These are phyloP conservation scores for Prunella strophiata DNA, from an alignment of 2,797 vertebrate genomes.

Conservation along the genomic window DNA sequence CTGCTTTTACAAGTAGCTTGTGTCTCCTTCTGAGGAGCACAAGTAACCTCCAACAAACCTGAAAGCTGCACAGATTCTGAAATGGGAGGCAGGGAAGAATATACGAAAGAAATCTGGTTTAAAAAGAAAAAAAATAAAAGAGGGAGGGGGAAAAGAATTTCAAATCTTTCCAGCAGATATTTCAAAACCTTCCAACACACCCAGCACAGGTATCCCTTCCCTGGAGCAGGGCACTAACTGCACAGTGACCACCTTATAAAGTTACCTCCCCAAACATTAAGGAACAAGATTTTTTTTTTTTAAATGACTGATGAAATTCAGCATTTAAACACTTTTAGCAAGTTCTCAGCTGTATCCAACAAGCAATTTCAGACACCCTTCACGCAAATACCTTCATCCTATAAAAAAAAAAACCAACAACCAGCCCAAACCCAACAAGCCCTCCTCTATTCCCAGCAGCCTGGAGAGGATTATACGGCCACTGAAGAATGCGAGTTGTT, in stretches of 20 bases:
- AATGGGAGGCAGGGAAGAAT: neutral
- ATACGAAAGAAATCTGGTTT: neutral
- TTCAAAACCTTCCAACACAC: neutral
- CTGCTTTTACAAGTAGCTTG: neutral
- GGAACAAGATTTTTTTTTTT: neutral
- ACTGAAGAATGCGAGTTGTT: neutral
- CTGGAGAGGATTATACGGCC: neutral
- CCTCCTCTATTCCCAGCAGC: neutral
- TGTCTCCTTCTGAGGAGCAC: neutral
- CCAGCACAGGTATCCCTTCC: neutral
- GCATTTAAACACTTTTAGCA: neutral
- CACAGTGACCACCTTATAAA: neutral
- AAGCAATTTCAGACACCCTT: neutral
- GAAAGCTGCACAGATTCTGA: neutral
- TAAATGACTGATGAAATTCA: neutral
- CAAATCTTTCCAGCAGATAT: neutral
- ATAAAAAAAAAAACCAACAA: neutral
- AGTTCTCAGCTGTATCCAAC: neutral
- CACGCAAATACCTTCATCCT: neutral
- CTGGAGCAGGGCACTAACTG: neutral
- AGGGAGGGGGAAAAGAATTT: fast-evolving
- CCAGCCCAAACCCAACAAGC: neutral
- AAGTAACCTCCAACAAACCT: neutral
- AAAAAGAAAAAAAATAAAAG: neutral
- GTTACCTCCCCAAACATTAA: neutral